Evolutionary conservation across 2,888 invertebrate genomes (phyloP).

Genomic region (Oxystoma pomonae): DNA sequence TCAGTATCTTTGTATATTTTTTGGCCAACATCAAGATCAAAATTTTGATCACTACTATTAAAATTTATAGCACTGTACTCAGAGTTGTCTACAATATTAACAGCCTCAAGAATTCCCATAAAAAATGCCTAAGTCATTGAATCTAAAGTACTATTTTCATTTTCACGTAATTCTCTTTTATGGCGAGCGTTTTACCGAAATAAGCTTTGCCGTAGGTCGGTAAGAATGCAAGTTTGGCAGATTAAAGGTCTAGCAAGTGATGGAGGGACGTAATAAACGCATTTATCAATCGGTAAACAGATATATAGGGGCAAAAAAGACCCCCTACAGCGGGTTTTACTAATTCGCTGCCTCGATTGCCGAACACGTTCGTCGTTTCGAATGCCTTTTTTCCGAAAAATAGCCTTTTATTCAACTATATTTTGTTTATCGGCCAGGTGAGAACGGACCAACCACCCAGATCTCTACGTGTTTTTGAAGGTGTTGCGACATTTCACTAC

Average conservation of each 20-base stretch:
- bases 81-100: neutral
- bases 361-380: neutral
- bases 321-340: neutral
- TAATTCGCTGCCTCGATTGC: neutral
- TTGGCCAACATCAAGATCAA: neutral
- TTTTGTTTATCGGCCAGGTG: neutral
- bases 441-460: neutral
- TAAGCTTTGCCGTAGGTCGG: neutral
- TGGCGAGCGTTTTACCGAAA: neutral
- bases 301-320: neutral
- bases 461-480: neutral
- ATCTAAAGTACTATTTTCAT: neutral
- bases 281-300: neutral
- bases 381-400: neutral
- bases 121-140: neutral
- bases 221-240: neutral
- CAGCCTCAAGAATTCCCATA: neutral
- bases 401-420: neutral
- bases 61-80: neutral
- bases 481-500: neutral
- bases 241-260: neutral
- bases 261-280: neutral
- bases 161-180: neutral
- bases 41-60: neutral
- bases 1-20: neutral